A percentile compares a stretch with the other conserved stretches of the same genome.
Conservation (phyloP, 2,797 vertebrate genomes). For the Semotilus atromaculatus region DNA sequence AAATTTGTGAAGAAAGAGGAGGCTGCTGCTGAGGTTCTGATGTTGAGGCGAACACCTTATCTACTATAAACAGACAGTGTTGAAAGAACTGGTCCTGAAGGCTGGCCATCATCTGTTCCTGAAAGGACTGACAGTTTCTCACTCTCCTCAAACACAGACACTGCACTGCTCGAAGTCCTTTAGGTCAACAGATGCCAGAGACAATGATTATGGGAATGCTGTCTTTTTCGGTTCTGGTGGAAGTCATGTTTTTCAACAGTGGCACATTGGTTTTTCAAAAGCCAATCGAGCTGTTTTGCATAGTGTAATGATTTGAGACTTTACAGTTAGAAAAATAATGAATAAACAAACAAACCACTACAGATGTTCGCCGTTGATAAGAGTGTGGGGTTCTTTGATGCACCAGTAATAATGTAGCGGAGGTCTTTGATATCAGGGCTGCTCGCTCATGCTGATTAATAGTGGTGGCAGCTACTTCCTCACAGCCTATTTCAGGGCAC, state of each 20-base stretch:
- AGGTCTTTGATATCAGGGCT: slow-evolving; percentile 20
- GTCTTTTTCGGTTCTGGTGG: not conserved
- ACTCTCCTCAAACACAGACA: slow-evolving; percentile 7
- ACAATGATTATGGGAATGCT: slow-evolving; percentile 11
- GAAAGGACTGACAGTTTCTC: slow-evolving; percentile 21
- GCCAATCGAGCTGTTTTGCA: slow-evolving; percentile 28
- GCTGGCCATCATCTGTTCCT: slow-evolving; percentile 19
- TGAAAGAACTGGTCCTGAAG: slow-evolving; percentile 25
- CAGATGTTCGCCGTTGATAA: slow-evolving; percentile 8
- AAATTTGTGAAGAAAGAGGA: slow-evolving; percentile 32
- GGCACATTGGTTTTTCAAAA: slow-evolving; percentile 3
- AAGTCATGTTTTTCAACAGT: not conserved
- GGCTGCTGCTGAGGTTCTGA: slow-evolving; percentile 16
- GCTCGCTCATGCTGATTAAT: slow-evolving; percentile 23
- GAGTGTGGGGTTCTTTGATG: slow-evolving; percentile 38
- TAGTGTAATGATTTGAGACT: slow-evolving; percentile 29
- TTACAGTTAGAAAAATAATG: slow-evolving; percentile 5
- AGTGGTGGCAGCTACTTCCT: slow-evolving; percentile 19
- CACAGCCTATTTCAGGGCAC: slow-evolving; percentile 4
- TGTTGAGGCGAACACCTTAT: slow-evolving; percentile 40
- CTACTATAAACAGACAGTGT: slow-evolving; percentile 24
- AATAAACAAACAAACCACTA: slow-evolving; percentile 26
- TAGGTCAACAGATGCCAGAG: not conserved
- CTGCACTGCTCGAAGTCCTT: not conserved
- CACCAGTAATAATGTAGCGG: not conserved